Evolutionary conservation across 2,797 vertebrate genomes (phyloP), one percentile per base, ranked within the genome.

Genomic region (Tachyglossus aculeatus): DNA sequence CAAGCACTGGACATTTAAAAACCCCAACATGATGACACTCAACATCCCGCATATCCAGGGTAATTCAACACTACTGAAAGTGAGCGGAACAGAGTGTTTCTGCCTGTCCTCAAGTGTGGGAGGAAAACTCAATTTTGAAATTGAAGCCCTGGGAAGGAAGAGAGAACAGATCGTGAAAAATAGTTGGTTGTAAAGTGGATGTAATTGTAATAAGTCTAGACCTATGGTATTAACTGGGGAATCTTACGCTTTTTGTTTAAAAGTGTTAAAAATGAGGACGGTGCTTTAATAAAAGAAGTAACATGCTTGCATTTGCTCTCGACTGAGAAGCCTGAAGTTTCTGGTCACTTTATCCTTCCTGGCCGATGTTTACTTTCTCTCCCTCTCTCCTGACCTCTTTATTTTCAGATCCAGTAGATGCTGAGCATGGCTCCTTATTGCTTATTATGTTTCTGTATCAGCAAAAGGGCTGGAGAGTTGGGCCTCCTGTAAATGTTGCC

Each of bases 261-360:
- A 29, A 36, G 37, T 22, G 24, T 36, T 47, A 33, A 61, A 52
- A 53, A 22, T 29, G 33, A 68, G 68, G 24, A 62, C 37, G 32
- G 7, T 14, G 2, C 21, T 36, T 34, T 11, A 34, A 22, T 50
- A 24, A 31, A 3, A n/a, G n/a, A n/a, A n/a, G n/a, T n/a, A n/a
- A n/a, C n/a, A n/a, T n/a, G n/a, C n/a, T n/a, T n/a, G n/a, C n/a
- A n/a, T 66, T 33, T 50, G 59, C 45, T 27, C 71, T 39, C 39
- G 71, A 27, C 68, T 14, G 51, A 48, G 24, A 44, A 25, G 48
- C 61, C 16, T 58, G 71, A 34, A 57, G 40, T 67, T 61, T 43
- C 45, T 18, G 50, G 55, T 27, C 32, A 29, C 25, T 1, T 37
- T 67, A 57, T 50, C 40, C 68, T 22, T 10, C 25, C 53, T 54